phyloP scores from a whole-genome alignment of 2,888 invertebrate species.

The Rhopalosiphum nymphaeae region DNA sequence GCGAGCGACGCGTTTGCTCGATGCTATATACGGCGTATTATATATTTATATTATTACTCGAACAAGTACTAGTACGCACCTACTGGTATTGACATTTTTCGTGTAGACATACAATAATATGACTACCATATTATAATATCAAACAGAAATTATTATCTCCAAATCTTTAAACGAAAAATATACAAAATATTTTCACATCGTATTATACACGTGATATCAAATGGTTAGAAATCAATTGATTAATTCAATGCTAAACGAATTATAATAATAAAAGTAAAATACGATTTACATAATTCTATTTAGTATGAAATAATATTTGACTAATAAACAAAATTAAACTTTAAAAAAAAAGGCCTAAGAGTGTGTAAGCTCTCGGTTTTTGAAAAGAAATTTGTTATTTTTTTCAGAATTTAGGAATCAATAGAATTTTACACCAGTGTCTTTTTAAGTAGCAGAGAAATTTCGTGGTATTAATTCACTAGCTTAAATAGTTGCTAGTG shows the following conservation, averaged over 20 bases:
- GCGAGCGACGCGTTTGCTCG: not conserved
- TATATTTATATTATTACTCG: not conserved
- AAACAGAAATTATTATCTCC: not conserved
- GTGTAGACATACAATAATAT: not conserved
- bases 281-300: not conserved
- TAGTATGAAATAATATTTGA: not conserved
- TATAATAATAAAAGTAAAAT: not conserved
- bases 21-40: not conserved
- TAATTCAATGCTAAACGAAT: not conserved
- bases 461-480: not conserved
- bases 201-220: not conserved
- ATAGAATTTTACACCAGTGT: not conserved
- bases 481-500: not conserved
- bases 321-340: not conserved
- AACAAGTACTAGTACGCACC: not conserved
- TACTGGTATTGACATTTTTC: not conserved
- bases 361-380: not conserved
- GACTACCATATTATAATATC: not conserved
- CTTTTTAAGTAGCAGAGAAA: not conserved
- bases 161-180: not conserved
- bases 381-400: not conserved
- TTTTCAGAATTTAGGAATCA: not conserved
- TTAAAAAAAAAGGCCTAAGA: not conserved
- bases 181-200: not conserved
- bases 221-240: not conserved